These are phyloP conservation scores for Phrynocephalus forsythii DNA, from an alignment of 2,797 vertebrate species.

Conservation along the genomic window DNA sequence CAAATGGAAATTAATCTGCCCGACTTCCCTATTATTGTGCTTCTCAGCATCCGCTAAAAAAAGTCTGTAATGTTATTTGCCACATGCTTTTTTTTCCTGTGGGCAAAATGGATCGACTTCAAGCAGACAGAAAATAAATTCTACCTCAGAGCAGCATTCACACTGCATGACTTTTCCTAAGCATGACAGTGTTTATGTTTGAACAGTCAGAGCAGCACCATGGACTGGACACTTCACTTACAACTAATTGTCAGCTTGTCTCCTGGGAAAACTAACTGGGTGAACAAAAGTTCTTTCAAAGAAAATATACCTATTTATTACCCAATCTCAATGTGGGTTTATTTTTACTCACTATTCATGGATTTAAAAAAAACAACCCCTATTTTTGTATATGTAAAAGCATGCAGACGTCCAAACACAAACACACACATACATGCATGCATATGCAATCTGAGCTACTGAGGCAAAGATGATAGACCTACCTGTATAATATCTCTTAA, in stretches of 20 bases:
- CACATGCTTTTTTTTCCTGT: constrained; percentile 1
- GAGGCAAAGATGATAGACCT: no score
- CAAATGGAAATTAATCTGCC: constrained; percentile 31
- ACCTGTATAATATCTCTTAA: no score
- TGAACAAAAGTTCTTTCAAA: constrained; percentile 12
- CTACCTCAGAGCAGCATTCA: neutral
- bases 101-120: constrained; percentile 23
- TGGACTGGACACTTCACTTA: constrained; percentile 11
- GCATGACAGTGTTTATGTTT: neutral
- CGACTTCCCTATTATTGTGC: constrained; percentile 24
- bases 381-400: neutral
- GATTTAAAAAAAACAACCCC: neutral
- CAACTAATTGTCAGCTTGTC: constrained; percentile 1
- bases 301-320: constrained; percentile 24
- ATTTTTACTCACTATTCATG: neutral
- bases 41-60: constrained; percentile 22
- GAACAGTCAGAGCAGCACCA: constrained; percentile 13
- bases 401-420: neutral
- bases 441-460: no score
- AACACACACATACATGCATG: neutral
- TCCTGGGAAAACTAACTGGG: neutral
- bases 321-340: neutral
- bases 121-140: constrained; percentile 38
- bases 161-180: neutral
- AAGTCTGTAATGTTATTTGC: constrained; percentile 24